Base-by-base conservation (phyloP, 1,140 invertebrate genomes). In the Phymorhynchus buccinoides region DNA sequence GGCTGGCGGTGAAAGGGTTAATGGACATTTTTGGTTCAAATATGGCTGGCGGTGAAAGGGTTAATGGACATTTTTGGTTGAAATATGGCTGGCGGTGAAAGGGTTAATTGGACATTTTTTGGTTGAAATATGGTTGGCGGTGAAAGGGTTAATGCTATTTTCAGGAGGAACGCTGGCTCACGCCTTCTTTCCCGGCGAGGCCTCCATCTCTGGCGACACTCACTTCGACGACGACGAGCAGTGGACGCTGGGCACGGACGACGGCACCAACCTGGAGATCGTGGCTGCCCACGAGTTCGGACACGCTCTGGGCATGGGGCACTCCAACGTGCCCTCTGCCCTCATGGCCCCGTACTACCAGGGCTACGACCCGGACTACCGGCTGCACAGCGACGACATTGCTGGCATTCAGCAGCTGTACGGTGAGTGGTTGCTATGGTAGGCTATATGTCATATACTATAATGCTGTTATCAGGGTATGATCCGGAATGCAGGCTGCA, bases 341-440 rank as follows among this genome's bases (percentile, higher is more conserved):
- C 86, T 94, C n/a, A 94, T 94, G 93, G 92, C 93, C 7, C 93
- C 93, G 7, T 93, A 91, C 85, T 99, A 90, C 75, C 85, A 88
- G 35, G 91, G 90, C 35, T 92, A 91, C 78, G 84, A 88, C 14
- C 86, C 87, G 27, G 86, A 90, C 80, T 91, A 89, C 77, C 73
- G 83, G 18, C 90, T 92, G 3, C 85, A 91, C 73, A 18, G 80
- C 0, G 92, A 92, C 62, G 92, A 94, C 87, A 89, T 93, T 18
- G 73, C 85, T 22, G 93, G 88, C 27, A 92, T 93, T n/a, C 90
- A 91, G 82, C 68, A 77, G 4, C 80, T 93, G 4, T 93, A 93
- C 84, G 92, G 92, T 90, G 52, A 84, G 66, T 22, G 6, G 30
- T 52, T 73, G 42, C n/a, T n/a, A n/a, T n/a, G n/a, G n/a, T n/a